A percentile compares a stretch with the other conserved stretches of the same genome.
These are phyloP conservation scores for Carapus acus DNA, from an alignment of 2,797 vertebrate genomes.

Conservation along the genomic window DNA sequence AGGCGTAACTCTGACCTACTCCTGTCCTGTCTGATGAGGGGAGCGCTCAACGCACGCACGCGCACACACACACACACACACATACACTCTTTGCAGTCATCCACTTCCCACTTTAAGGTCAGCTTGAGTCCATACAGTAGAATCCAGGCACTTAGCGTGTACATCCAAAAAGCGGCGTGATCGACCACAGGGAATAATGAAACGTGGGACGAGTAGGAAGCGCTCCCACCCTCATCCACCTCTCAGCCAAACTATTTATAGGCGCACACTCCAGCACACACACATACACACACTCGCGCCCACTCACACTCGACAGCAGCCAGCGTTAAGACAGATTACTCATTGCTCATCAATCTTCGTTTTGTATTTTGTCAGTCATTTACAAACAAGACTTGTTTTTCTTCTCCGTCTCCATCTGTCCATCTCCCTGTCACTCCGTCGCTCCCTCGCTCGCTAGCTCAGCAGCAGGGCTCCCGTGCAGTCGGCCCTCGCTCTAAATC, in stretches of 20 bases:
- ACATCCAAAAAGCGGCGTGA: slow-evolving; percentile 16
- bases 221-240: slow-evolving; percentile 20
- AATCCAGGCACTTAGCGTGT: slow-evolving; percentile 23
- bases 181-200: slow-evolving; percentile 23
- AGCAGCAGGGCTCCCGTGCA: slow-evolving; percentile 16
- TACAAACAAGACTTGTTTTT: slow-evolving; percentile 25
- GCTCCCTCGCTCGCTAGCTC: slow-evolving; percentile 5
- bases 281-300: too few relatives aligned
- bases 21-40: slow-evolving; percentile 11
- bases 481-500: slow-evolving; percentile 44
- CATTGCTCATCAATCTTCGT: slow-evolving; percentile 59
- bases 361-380: slow-evolving; percentile 21
- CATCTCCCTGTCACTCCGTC: not conserved
- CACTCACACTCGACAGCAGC: slow-evolving; percentile 27
- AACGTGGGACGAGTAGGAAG: slow-evolving; percentile 29
- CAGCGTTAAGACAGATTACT: slow-evolving; percentile 35
- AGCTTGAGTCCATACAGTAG: slow-evolving; percentile 9
- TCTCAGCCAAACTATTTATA: slow-evolving; percentile 55
- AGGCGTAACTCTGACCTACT: not conserved
- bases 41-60: not conserved
- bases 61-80: not conserved
- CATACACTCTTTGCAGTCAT: slow-evolving; percentile 1
- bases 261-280: slow-evolving; percentile 3
- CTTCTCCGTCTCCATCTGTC: slow-evolving; percentile 5
- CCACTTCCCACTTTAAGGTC: slow-evolving; percentile 22